Conservation (phyloP, 2,113 vertebrate species). For the Spea bombifrons region DNA sequence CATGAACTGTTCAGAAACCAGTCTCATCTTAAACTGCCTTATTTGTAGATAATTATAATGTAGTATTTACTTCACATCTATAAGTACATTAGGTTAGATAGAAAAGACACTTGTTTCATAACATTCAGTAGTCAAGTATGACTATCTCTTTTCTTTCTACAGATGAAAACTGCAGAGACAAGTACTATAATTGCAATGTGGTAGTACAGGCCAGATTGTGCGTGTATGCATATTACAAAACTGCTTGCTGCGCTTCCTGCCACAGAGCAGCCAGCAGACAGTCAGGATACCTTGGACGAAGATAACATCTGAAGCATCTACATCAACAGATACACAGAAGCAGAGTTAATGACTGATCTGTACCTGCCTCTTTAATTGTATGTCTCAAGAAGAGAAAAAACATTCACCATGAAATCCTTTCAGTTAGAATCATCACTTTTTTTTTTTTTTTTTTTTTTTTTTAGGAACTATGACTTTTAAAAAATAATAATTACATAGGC, state of each 20-base stretch:
- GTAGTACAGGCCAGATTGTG: constrained; percentile 95
- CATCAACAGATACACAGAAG: constrained; percentile 23
- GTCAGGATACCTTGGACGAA: constrained; percentile 64
- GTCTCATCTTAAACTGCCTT: too few relatives aligned
- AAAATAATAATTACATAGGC: constrained; percentile 44
- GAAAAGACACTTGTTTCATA: too few relatives aligned
- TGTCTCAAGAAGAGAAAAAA: constrained; percentile 34
- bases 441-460: constrained; percentile 43
- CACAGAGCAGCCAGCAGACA: constrained; percentile 72
- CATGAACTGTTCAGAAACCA: too few relatives aligned
- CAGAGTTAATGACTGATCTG: constrained; percentile 35
- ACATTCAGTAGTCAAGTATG: too few relatives aligned
- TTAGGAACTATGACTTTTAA: not conserved
- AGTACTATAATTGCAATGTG: constrained; percentile 95
- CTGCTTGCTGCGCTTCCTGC: constrained; percentile 86
- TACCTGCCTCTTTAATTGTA: constrained; percentile 19
- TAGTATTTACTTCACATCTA: too few relatives aligned
- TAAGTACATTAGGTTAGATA: too few relatives aligned
- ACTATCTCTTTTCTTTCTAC: constrained; percentile 27
- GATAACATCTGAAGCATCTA: constrained; percentile 65
- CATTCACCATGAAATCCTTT: not conserved
- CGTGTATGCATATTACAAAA: constrained; percentile 92
- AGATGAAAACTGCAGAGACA: constrained; percentile 93
- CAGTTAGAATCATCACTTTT: constrained; percentile 27
- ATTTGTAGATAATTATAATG: too few relatives aligned